phyloP scores from a whole-genome alignment of 1,140 invertebrate genomes.

The Helicoverpa armigera region DNA sequence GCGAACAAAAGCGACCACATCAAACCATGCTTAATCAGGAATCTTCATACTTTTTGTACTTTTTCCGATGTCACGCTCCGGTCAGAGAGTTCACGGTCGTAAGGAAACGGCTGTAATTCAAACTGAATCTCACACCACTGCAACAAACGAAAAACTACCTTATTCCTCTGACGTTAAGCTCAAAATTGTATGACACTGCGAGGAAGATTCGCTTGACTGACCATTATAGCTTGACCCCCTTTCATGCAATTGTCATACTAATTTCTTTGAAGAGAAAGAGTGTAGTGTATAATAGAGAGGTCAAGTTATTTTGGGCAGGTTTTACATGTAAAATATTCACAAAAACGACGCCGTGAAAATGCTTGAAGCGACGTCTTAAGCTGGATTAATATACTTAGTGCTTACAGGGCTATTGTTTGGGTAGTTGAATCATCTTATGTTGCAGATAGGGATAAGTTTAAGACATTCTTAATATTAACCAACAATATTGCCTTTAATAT shows the following conservation, averaged over 20 bases:
- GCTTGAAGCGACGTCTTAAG: slow-evolving; percentile 25
- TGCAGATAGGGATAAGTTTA: background rate
- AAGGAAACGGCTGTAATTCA: background rate
- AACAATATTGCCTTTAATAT: too few species aligned
- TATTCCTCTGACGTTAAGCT: background rate
- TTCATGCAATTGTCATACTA: background rate
- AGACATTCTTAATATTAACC: background rate
- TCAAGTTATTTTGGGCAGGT: background rate
- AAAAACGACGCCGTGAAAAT: slow-evolving; percentile 21
- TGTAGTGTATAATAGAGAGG: background rate
- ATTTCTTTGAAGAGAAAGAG: background rate
- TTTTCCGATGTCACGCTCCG: slow-evolving; percentile 40
- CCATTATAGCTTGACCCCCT: background rate
- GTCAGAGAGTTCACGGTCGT: slow-evolving; percentile 42
- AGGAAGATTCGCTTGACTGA: background rate
- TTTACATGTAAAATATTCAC: slow-evolving; percentile 11
- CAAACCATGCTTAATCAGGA: slow-evolving; percentile 21
- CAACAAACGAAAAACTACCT: slow-evolving; percentile 10
- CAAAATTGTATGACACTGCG: background rate
- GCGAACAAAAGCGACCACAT: slow-evolving; percentile 4
- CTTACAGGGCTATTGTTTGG: slow-evolving; percentile 31
- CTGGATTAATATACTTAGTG: slow-evolving; percentile 36
- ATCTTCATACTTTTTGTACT: slow-evolving; percentile 20
- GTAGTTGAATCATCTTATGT: slow-evolving; percentile 29
- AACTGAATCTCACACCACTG: background rate